These are phyloP conservation scores for Conops quadrifasciatus DNA, from an alignment of 2,888 invertebrate species.

Conservation along the genomic window DNA sequence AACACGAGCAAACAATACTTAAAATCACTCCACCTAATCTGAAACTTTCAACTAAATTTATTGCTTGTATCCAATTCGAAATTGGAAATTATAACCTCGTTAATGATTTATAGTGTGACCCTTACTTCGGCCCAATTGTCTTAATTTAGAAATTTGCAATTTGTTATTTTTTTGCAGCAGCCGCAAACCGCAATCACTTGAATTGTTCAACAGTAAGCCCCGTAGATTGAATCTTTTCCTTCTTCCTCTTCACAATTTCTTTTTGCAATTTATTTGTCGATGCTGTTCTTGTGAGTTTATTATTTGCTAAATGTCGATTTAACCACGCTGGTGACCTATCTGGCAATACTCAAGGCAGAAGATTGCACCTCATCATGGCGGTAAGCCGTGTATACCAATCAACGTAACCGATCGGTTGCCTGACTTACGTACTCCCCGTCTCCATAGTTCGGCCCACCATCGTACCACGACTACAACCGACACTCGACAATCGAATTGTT, in stretches of 20 bases:
- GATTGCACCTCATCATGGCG: slow-evolving; percentile 24
- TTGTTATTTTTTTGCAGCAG: too few species aligned
- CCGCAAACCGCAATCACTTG: too few species aligned
- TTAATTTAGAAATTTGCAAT: not conserved
- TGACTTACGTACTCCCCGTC: too few species aligned
- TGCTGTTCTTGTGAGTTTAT: slow-evolving; percentile 16
- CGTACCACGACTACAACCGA: too few species aligned
- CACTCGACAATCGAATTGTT: not conserved
- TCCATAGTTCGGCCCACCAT: too few species aligned
- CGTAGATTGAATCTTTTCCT: not conserved
- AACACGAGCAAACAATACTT: too few species aligned
- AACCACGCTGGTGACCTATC: slow-evolving; percentile 26
- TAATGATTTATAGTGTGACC: not conserved
- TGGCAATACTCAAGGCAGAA: slow-evolving; percentile 12
- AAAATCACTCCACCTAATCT: too few species aligned
- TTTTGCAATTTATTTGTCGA: not conserved
- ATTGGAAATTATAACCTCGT: too few species aligned
- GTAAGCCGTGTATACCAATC: not conserved
- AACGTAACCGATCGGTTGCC: not conserved
- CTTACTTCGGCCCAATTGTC: not conserved
- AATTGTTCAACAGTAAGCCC: too few species aligned
- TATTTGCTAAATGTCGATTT: slow-evolving; percentile 30
- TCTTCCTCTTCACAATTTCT: not conserved
- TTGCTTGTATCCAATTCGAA: too few species aligned
- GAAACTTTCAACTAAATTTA: not conserved